These are phyloP conservation scores for Podocnemis expansa DNA, from an alignment of 2,113 vertebrate species.

Conservation along the genomic window DNA sequence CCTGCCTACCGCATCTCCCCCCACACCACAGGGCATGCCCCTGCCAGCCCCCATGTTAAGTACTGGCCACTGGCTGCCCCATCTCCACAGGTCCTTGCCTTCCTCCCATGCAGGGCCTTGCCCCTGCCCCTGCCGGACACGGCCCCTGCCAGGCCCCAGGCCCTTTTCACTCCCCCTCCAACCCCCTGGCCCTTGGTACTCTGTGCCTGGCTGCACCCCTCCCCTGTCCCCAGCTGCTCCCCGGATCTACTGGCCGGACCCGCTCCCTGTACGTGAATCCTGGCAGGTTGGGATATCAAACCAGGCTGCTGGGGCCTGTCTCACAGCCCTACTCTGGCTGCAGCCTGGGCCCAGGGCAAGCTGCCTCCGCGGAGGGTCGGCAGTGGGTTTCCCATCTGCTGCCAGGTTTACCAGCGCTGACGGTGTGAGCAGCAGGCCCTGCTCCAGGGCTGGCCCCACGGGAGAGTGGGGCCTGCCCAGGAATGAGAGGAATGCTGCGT, in stretches of 20 bases:
- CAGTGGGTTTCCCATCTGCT: neutral
- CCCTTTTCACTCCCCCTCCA: neutral
- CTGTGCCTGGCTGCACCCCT: neutral
- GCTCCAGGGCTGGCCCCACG: neutral
- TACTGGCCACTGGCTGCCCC: too few relatives aligned
- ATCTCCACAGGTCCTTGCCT: too few relatives aligned
- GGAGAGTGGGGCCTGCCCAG: neutral
- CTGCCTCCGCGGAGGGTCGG: neutral
- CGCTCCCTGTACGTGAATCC: neutral
- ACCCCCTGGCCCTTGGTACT: neutral
- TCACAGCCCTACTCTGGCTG: neutral
- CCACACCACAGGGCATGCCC: too few relatives aligned
- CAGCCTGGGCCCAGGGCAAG: neutral
- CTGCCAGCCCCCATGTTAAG: too few relatives aligned
- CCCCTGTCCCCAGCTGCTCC: neutral
- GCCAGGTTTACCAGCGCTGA: neutral
- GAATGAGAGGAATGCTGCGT: slow-evolving; percentile 44
- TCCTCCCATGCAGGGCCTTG: too few relatives aligned
- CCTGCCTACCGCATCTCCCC: too few relatives aligned
- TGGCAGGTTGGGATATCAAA: neutral
- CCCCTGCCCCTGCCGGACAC: too few relatives aligned
- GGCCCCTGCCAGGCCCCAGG: neutral
- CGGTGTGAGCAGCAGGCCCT: neutral
- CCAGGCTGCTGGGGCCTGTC: neutral
- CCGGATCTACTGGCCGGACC: neutral